A percentile compares a stretch with the other conserved stretches of the same genome.
These are phyloP conservation scores for Chromobotia macracanthus DNA, from an alignment of 2,797 vertebrate species.

Conservation along the genomic window DNA sequence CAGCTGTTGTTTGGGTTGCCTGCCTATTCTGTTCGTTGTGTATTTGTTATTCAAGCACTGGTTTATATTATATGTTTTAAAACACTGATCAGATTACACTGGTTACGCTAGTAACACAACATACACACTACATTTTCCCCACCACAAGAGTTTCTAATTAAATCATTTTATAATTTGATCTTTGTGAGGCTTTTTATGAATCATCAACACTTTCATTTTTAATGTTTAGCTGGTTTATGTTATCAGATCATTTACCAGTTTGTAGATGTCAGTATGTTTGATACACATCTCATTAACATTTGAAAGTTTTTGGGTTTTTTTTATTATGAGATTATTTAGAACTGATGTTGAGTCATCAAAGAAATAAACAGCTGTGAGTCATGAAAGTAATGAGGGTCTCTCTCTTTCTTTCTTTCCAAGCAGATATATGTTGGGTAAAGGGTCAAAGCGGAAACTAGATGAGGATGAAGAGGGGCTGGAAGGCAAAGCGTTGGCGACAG, in stretches of 20 bases:
- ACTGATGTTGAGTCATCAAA: slow-evolving; percentile 8
- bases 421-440: slow-evolving; percentile 99
- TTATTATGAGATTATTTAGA: slow-evolving; percentile 9
- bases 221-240: slow-evolving; percentile 40
- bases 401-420: slow-evolving; percentile 57
- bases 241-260: slow-evolving; percentile 35
- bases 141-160: slow-evolving; percentile 18
- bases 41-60: slow-evolving; percentile 43
- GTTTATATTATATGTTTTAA: slow-evolving; percentile 35
- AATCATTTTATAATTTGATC: not conserved
- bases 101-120: too few species aligned
- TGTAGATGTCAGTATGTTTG: slow-evolving; percentile 41
- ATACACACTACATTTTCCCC: slow-evolving; percentile 23
- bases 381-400: slow-evolving; percentile 26
- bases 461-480: slow-evolving; percentile 99
- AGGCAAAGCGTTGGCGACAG: slow-evolving; percentile 91
- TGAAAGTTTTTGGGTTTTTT: slow-evolving; percentile 28
- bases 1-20: slow-evolving; percentile 55
- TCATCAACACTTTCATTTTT: slow-evolving; percentile 13
- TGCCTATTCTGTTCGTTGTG: slow-evolving; percentile 53
- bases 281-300: slow-evolving; percentile 34
- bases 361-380: slow-evolving; percentile 18
- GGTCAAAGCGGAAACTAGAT: slow-evolving; percentile 98
- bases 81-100: slow-evolving; percentile 42
- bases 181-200: slow-evolving; percentile 19